phyloP scores from a whole-genome alignment of 1,140 invertebrate genomes.

The Luehdorfia chinensis region DNA sequence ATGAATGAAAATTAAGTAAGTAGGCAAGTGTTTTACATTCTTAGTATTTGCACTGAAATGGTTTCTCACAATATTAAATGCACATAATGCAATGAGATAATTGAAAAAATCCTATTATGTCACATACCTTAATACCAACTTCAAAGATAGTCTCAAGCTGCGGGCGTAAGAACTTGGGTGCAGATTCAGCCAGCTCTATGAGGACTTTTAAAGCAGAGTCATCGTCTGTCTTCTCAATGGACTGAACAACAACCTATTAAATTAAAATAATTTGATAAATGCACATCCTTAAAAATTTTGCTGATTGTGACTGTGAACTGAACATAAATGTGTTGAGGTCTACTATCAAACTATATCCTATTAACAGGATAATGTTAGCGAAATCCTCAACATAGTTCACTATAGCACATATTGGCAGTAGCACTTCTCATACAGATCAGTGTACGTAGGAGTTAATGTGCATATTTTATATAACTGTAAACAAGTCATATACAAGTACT shows the following conservation, averaged over 20 bases:
- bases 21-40: neutral
- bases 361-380: slow-evolving; percentile 53
- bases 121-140: slow-evolving; percentile 91
- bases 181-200: slow-evolving; percentile 95
- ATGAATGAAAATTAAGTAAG: no score
- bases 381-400: slow-evolving; percentile 40
- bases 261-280: slow-evolving; percentile 13
- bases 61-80: neutral
- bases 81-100: neutral
- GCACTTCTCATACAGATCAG: slow-evolving; percentile 39
- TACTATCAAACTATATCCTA: slow-evolving; percentile 66
- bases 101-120: slow-evolving; percentile 14
- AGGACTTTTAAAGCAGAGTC: slow-evolving; percentile 94
- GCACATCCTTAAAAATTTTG: neutral
- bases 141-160: slow-evolving; percentile 93
- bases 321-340: slow-evolving; percentile 48
- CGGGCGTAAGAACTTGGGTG: slow-evolving; percentile 93
- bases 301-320: no score
- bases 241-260: slow-evolving; percentile 85
- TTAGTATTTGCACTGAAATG: neutral
- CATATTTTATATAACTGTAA: slow-evolving; percentile 14
- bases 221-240: slow-evolving; percentile 90
- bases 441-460: slow-evolving; percentile 52
- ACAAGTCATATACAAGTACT: neutral
- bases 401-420: slow-evolving; percentile 52